Evolutionary conservation across 2,797 vertebrate species (phyloP).

Genomic region (Semotilus atromaculatus): DNA sequence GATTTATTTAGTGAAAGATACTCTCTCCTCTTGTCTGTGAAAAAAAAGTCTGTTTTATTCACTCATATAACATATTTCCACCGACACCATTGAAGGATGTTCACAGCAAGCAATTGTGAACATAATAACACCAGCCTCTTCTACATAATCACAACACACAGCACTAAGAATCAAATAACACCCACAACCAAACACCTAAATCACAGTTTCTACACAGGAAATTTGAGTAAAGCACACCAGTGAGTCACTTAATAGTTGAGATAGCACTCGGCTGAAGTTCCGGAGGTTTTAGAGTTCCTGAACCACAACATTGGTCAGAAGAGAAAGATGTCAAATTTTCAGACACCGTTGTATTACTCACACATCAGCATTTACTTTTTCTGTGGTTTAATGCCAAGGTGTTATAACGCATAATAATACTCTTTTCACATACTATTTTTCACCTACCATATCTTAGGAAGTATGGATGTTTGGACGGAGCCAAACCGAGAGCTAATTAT

Average conservation of each 20-base stretch:
- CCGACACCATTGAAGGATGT: constrained; percentile 14
- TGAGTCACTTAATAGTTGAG: constrained; percentile 15
- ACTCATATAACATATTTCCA: constrained; percentile 30
- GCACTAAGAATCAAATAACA: constrained; percentile 28
- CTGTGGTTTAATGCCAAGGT: background rate
- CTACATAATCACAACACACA: constrained; percentile 18
- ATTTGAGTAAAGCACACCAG: background rate
- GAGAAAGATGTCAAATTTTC: background rate
- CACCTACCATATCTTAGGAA: background rate
- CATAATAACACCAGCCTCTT: constrained; percentile 17
- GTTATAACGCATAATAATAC: background rate
- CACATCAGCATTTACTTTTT: background rate
- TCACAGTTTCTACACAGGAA: background rate
- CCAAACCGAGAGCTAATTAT: constrained; percentile 69
- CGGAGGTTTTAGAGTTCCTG: too few species aligned
- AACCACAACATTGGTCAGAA: background rate
- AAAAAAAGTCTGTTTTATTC: constrained; percentile 6
- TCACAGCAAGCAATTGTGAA: constrained; percentile 4
- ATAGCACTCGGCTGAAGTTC: too few species aligned
- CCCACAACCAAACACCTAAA: background rate
- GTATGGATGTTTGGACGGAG: background rate
- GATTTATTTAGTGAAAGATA: constrained; percentile 16
- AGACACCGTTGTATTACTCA: background rate
- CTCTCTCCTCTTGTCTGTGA: background rate
- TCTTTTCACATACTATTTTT: background rate